A percentile compares a stretch with the other conserved stretches of the same genome.
These are phyloP conservation scores for Synchiropus splendidus DNA, from an alignment of 2,113 vertebrate genomes.

Conservation along the genomic window DNA sequence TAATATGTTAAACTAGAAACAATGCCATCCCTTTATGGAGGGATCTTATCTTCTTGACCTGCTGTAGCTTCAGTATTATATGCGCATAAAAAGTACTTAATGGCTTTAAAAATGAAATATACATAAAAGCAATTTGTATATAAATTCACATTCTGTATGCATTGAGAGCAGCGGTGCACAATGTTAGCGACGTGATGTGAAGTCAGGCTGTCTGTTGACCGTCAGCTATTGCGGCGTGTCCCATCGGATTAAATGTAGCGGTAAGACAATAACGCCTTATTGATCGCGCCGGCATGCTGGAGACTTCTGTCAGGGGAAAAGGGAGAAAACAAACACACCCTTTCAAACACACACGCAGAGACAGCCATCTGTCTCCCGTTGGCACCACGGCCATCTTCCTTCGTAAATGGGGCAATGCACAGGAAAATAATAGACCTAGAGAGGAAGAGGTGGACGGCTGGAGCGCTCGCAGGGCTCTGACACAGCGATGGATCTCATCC, in stretches of 20 bases:
- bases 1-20: too few species aligned
- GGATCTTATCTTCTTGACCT: too few species aligned
- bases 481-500: slow-evolving; percentile 20
- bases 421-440: slow-evolving; percentile 42
- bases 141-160: too few species aligned
- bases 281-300: slow-evolving; percentile 27
- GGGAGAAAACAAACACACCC: slow-evolving; percentile 32
- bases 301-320: slow-evolving; percentile 15
- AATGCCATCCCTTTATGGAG: too few species aligned
- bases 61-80: too few species aligned
- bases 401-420: slow-evolving; percentile 48
- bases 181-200: background rate
- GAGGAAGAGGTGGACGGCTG: slow-evolving; percentile 16
- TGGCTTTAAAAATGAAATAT: too few species aligned
- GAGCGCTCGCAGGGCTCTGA: slow-evolving; percentile 18
- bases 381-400: slow-evolving; percentile 42
- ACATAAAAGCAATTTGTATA: too few species aligned
- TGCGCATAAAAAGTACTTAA: too few species aligned
- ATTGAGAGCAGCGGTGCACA: too few species aligned
- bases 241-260: slow-evolving; percentile 21
- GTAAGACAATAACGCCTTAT: slow-evolving; percentile 35
- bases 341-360: background rate
- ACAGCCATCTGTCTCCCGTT: slow-evolving; percentile 59
- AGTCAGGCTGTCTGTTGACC: background rate
- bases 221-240: background rate